A percentile compares a stretch with the other conserved stretches of the same genome.
phyloP scores from a whole-genome alignment of 2,888 invertebrate species.

The Syrphus vitripennis region DNA sequence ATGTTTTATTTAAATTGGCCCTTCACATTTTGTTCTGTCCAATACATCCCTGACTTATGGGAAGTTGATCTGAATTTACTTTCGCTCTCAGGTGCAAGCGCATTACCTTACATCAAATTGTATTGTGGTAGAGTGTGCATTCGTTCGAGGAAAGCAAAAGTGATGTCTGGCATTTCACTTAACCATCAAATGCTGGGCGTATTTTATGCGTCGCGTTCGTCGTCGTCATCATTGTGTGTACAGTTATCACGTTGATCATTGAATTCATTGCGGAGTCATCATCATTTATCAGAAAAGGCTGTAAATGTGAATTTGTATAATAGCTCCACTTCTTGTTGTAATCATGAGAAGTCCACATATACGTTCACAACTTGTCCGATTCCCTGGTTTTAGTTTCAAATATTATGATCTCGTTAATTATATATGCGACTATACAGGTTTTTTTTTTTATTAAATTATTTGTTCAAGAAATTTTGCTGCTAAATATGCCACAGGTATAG shows the following conservation, averaged over 20 bases:
- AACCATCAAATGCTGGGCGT: constrained; percentile 10
- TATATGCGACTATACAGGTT: constrained; percentile 10
- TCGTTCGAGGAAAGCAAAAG: constrained; percentile 55
- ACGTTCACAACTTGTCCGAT: constrained; percentile 34
- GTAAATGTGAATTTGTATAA: neutral
- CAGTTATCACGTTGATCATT: neutral
- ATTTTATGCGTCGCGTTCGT: neutral
- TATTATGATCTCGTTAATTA: constrained; percentile 27
- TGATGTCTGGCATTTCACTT: constrained; percentile 60
- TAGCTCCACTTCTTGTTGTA: constrained; percentile 21
- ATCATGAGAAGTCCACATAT: constrained; percentile 62
- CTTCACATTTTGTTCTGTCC: neutral
- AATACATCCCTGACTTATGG: neutral
- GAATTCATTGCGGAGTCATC: neutral
- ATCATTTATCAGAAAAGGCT: neutral
- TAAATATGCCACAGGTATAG: neutral
- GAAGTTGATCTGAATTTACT: constrained; percentile 33
- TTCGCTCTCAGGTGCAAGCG: constrained; percentile 48
- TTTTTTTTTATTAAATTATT: neutral
- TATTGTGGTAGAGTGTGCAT: neutral
- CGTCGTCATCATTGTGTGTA: neutral
- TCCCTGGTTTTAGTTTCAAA: constrained; percentile 21
- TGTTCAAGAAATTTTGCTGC: neutral
- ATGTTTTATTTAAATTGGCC: neutral
- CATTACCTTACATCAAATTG: constrained; percentile 35